phyloP scores from a whole-genome alignment of 2,797 vertebrate species.

The Adelosebastes latens region DNA sequence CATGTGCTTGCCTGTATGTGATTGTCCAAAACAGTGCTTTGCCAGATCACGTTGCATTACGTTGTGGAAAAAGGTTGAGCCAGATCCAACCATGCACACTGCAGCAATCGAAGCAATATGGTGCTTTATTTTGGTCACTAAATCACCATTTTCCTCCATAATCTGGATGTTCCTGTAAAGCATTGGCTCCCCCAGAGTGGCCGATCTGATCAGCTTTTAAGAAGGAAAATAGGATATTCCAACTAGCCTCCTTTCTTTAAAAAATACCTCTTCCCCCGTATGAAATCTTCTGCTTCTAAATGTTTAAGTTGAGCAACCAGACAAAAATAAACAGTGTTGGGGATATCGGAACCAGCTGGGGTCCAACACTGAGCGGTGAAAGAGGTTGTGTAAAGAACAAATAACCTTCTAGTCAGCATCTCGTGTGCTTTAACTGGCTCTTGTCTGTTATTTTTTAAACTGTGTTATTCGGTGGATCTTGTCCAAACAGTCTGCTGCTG shows the following conservation, averaged over 20 bases:
- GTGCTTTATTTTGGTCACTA: not conserved
- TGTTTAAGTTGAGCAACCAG: constrained; percentile 12
- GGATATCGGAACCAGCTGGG: not conserved
- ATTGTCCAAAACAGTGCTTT: not conserved
- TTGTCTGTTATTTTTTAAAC: not conserved
- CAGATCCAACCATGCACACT: not conserved
- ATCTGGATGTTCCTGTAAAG: not conserved
- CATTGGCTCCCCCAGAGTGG: not conserved
- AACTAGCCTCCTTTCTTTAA: not conserved
- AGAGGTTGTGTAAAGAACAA: constrained; percentile 22
- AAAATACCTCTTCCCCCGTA: not conserved
- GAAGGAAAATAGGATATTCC: constrained; percentile 15
- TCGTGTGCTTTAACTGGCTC: constrained; percentile 14
- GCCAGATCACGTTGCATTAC: not conserved
- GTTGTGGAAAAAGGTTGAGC: not conserved
- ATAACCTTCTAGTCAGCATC: constrained; percentile 16
- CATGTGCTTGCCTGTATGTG: not conserved
- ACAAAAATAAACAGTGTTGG: constrained; percentile 17
- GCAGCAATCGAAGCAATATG: not conserved
- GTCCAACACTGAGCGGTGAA: constrained; percentile 5
- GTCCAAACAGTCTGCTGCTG: constrained; percentile 30
- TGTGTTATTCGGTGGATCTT: constrained; percentile 16
- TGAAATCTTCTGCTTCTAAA: constrained; percentile 2
- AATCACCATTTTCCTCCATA: not conserved
- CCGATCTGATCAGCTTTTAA: constrained; percentile 4